Percentiles rank a stretch among this genome's conserved stretches.
These are phyloP conservation scores for Emydocephalus ijimae DNA, from an alignment of 2,113 vertebrate species.

Conservation along the genomic window DNA sequence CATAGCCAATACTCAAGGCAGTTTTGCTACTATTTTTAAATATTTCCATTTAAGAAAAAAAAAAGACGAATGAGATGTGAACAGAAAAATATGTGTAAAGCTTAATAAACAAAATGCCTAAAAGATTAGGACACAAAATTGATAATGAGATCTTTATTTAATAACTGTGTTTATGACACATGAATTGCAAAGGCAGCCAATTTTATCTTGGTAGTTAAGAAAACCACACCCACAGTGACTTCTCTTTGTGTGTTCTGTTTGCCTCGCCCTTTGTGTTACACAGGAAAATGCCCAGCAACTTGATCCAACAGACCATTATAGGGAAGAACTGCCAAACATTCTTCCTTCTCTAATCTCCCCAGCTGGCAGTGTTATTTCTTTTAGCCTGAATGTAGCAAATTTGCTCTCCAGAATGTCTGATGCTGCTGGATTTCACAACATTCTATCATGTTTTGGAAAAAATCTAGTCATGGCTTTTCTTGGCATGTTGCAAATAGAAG, in stretches of 20 bases:
- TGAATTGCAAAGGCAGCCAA: background rate
- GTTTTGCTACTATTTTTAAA: background rate
- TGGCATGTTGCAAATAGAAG: background rate
- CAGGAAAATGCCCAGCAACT: background rate
- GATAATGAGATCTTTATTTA: background rate
- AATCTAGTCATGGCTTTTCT: background rate
- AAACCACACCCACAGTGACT: background rate
- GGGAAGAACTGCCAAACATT: background rate
- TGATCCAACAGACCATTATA: background rate
- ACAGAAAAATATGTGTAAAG: background rate
- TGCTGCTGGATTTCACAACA: background rate
- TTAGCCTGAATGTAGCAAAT: background rate
- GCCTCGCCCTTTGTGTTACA: background rate
- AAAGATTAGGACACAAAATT: background rate
- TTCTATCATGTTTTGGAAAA: background rate
- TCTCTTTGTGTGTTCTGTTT: background rate
- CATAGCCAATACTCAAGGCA: background rate
- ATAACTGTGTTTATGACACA: background rate
- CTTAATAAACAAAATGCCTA: background rate
- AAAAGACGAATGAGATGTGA: background rate
- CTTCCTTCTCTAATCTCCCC: background rate
- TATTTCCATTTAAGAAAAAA: background rate
- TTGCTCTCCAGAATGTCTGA: background rate
- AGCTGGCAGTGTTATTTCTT: background rate
- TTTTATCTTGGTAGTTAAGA: background rate